phyloP scores from a whole-genome alignment of 92 coral and sea anemone species.

The Phenganax stokvisi region DNA sequence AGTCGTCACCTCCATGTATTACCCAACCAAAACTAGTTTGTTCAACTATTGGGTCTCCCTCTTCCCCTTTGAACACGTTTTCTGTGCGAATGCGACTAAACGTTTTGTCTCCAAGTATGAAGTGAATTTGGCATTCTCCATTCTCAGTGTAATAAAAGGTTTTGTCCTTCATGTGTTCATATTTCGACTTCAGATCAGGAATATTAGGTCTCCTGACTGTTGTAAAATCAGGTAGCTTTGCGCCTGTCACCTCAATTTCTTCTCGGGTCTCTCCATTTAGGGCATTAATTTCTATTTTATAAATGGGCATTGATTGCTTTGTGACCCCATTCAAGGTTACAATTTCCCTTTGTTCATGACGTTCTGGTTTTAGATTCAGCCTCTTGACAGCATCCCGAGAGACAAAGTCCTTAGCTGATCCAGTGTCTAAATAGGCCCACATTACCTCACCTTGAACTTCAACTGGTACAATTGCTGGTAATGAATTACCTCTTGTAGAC shows the following conservation, averaged over 20 bases:
- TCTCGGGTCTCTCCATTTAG: slow-evolving; percentile 30
- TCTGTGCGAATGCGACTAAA: neutral
- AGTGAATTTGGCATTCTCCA: slow-evolving; percentile 3
- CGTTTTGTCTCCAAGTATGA: neutral
- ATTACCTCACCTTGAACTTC: neutral
- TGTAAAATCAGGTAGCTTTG: slow-evolving; percentile 36
- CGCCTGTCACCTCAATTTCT: slow-evolving; percentile 31
- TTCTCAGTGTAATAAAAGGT: neutral
- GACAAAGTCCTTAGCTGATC: slow-evolving; percentile 30
- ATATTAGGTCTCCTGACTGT: slow-evolving; percentile 44
- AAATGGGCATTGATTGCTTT: slow-evolving; percentile 51
- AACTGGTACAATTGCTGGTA: slow-evolving; percentile 36
- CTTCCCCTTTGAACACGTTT: neutral
- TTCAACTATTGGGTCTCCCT: slow-evolving; percentile 3
- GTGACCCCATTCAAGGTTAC: slow-evolving; percentile 43
- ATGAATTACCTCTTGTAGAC: neutral
- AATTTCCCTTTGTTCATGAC: slow-evolving; percentile 36
- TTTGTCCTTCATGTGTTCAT: neutral
- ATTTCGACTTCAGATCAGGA: slow-evolving; percentile 33
- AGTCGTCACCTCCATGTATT: slow-evolving; percentile 18
- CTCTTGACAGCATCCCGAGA: slow-evolving; percentile 29
- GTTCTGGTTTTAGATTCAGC: slow-evolving; percentile 28
- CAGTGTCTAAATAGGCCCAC: slow-evolving; percentile 42
- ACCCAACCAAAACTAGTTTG: slow-evolving; percentile 21
- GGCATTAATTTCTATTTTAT: slow-evolving; percentile 10